Evolutionary conservation across 2,888 invertebrate species (phyloP).

Genomic region (Tyria jacobaeae): DNA sequence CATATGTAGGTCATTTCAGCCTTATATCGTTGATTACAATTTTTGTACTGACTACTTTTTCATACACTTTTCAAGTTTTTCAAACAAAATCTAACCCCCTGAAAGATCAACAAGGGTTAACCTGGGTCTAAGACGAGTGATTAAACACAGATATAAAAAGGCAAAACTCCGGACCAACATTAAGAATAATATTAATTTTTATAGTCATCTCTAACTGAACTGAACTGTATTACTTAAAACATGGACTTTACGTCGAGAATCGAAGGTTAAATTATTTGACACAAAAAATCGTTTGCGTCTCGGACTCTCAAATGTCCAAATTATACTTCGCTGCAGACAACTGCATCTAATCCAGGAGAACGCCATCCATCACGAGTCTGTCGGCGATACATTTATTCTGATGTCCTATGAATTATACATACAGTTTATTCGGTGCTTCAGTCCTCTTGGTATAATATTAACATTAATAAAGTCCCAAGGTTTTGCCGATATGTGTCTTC

Average conservation of each 20-base stretch:
- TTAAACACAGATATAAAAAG: no score
- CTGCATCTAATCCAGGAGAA: slow-evolving; percentile 68
- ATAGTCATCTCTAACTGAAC: neutral
- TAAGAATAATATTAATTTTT: no score
- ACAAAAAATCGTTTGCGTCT: slow-evolving; percentile 54
- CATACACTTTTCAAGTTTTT: no score
- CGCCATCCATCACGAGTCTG: slow-evolving; percentile 65
- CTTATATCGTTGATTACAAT: no score
- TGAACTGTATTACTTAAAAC: neutral
- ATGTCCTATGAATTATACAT: slow-evolving; percentile 72
- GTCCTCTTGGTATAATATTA: slow-evolving; percentile 69
- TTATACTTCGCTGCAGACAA: slow-evolving; percentile 76
- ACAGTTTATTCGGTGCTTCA: slow-evolving; percentile 53
- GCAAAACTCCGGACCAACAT: no score
- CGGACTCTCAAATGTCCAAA: slow-evolving; percentile 72
- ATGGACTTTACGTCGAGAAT: neutral
- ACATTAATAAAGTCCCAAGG: slow-evolving; percentile 72
- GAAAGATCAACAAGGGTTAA: no score
- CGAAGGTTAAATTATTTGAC: slow-evolving; percentile 43
- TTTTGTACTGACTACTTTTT: no score
- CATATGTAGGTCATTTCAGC: no score
- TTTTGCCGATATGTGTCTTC: slow-evolving; percentile 43
- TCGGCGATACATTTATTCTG: slow-evolving; percentile 60
- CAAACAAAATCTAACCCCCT: no score
- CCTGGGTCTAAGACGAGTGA: no score